Conservation (phyloP, 1,140 invertebrate species). For the Aporrectodea caliginosa region DNA sequence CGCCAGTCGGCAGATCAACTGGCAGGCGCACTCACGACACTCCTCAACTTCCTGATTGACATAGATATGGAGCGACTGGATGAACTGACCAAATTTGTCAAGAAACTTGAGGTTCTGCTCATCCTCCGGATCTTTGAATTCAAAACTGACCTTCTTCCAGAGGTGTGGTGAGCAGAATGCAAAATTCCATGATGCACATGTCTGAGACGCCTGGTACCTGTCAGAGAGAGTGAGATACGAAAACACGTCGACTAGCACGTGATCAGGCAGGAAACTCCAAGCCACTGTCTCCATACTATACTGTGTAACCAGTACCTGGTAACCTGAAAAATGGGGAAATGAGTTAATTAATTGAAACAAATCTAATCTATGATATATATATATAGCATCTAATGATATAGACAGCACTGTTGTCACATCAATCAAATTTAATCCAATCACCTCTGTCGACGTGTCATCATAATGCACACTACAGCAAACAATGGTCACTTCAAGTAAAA, state of each 20-base stretch:
- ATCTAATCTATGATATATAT: too few relatives aligned
- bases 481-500: too few relatives aligned
- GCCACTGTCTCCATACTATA: background rate
- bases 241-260: constrained; percentile 36
- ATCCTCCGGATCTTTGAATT: constrained; percentile 30
- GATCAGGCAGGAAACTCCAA: constrained; percentile 35
- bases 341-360: too few relatives aligned
- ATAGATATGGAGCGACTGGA: constrained; percentile 24
- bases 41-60: constrained; percentile 25
- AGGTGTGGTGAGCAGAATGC: constrained; percentile 34
- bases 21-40: constrained; percentile 35
- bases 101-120: constrained; percentile 21
- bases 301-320: too few relatives aligned
- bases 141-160: constrained; percentile 33
- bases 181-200: constrained; percentile 33
- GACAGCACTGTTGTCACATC: too few relatives aligned
- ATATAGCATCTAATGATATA: too few relatives aligned
- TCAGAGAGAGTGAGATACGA: constrained; percentile 33
- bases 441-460: too few relatives aligned
- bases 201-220: constrained; percentile 33
- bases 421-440: too few relatives aligned
- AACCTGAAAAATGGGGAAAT: too few relatives aligned
- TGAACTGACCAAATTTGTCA: constrained; percentile 21
- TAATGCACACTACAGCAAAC: too few relatives aligned
- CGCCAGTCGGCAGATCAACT: constrained; percentile 32